Conservation (phyloP, 2,113 vertebrate species). For the Menidia beryllina region DNA sequence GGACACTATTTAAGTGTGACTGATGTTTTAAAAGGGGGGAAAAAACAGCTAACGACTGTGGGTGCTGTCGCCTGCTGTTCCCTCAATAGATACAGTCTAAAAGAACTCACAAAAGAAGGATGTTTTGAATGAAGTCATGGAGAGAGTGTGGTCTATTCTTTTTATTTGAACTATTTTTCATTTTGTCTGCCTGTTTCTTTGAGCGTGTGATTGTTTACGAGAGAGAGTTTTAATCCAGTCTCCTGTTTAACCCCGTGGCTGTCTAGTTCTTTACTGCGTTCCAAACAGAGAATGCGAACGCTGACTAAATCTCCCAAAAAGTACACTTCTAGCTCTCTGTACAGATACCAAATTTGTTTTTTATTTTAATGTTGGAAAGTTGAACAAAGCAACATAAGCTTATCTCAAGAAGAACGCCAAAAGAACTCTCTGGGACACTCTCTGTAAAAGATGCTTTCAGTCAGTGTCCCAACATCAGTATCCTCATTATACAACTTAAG, state of each 20-base stretch:
- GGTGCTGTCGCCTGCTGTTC: slow-evolving; percentile 45
- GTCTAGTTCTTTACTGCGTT: slow-evolving; percentile 17
- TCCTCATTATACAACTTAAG: neutral
- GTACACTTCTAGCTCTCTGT: neutral
- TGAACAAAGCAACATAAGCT: neutral
- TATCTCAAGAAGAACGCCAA: no score
- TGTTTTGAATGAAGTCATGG: slow-evolving; percentile 35
- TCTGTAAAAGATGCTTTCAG: no score
- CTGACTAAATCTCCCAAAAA: neutral
- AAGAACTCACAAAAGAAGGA: slow-evolving; percentile 3
- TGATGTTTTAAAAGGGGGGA: slow-evolving; percentile 29
- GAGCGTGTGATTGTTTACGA: slow-evolving; percentile 24
- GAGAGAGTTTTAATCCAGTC: slow-evolving; percentile 22
- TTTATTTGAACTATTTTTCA: neutral
- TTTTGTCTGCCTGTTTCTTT: slow-evolving; percentile 13
- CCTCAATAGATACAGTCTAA: slow-evolving; percentile 35
- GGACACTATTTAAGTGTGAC: slow-evolving; percentile 59
- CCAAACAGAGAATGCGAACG: neutral
- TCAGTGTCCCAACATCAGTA: neutral
- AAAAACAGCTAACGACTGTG: slow-evolving; percentile 20
- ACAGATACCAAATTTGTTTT: neutral
- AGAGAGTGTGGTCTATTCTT: neutral
- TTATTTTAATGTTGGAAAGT: neutral
- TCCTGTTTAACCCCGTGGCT: slow-evolving; percentile 24
- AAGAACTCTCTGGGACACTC: neutral